phyloP scores from a whole-genome alignment of 2,888 invertebrate genomes.

The Odontocolon sp. region DNA sequence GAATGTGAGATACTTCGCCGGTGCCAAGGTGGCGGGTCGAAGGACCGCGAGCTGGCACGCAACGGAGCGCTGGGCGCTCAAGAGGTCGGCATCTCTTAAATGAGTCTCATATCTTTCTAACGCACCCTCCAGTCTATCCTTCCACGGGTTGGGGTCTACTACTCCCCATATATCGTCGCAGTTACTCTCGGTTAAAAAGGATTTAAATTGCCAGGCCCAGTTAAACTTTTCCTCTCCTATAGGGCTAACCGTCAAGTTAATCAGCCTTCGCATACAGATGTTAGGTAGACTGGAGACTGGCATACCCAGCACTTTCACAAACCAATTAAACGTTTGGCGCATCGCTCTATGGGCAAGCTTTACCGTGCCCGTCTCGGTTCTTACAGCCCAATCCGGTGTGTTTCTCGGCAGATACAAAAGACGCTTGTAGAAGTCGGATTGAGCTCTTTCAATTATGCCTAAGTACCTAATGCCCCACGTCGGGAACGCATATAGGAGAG shows the following conservation, averaged over 20 bases:
- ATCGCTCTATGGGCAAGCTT: neutral
- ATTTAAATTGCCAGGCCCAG: conserved; percentile 14
- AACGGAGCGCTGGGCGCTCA: no score
- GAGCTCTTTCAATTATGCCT: conserved; percentile 26
- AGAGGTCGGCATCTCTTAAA: neutral
- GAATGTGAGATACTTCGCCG: no score
- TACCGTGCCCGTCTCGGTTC: neutral
- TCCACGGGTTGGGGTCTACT: neutral
- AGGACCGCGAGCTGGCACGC: no score
- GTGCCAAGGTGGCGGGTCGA: no score
- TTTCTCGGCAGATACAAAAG: conserved; percentile 14
- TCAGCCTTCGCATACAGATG: neutral
- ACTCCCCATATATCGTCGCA: conserved; percentile 20
- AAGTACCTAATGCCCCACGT: conserved; percentile 44
- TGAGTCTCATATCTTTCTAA: neutral
- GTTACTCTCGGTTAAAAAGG: conserved; percentile 2
- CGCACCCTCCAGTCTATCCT: neutral
- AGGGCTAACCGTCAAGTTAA: neutral
- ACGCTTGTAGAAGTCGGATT: conserved; percentile 13
- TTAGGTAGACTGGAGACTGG: neutral
- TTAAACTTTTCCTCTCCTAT: neutral
- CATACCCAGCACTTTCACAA: conserved; percentile 23
- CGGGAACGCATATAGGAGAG: conserved; percentile 32
- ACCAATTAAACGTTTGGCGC: conserved; percentile 6
- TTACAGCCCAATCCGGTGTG: neutral